These are phyloP conservation scores for Macrostomum cliftonense DNA, from an alignment of 2,888 invertebrate species.

Conservation along the genomic window DNA sequence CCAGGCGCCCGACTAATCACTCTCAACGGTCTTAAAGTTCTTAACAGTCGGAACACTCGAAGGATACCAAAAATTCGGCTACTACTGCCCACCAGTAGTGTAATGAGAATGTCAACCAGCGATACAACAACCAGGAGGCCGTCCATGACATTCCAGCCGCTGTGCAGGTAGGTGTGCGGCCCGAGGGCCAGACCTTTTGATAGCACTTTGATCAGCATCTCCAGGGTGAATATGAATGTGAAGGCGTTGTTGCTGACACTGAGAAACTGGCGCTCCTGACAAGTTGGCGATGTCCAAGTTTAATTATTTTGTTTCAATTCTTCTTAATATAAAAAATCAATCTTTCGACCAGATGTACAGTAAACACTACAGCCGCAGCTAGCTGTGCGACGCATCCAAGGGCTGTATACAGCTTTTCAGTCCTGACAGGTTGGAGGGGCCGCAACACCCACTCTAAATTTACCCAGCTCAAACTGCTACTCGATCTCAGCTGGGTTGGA, in stretches of 20 bases:
- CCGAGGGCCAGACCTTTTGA: conserved; percentile 89
- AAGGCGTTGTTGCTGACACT: conserved; percentile 81
- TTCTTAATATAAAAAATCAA: no score
- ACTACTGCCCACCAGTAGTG: conserved; percentile 64
- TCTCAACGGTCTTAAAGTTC: conserved; percentile 70
- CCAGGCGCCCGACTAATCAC: conserved; percentile 98
- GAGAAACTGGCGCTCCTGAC: conserved; percentile 62
- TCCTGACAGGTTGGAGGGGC: no score
- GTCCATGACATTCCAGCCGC: conserved; percentile 99
- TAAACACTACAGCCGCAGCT: no score
- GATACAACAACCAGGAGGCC: conserved; percentile 90
- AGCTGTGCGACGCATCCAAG: no score
- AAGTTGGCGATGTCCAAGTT: no score
- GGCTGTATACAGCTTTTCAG: no score
- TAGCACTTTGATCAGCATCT: conserved; percentile 92
- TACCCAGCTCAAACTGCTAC: no score
- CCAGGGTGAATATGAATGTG: conserved; percentile 81
- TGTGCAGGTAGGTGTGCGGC: conserved; percentile 80
- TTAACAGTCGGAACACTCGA: conserved; percentile 78
- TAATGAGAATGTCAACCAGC: conserved; percentile 85
- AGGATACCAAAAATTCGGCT: conserved; percentile 93
- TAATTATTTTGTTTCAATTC: no score
- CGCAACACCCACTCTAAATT: no score
- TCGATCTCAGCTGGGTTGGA: no score
- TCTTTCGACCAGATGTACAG: no score